phyloP scores from a whole-genome alignment of 2,113 vertebrate species.

The Martes martes region DNA sequence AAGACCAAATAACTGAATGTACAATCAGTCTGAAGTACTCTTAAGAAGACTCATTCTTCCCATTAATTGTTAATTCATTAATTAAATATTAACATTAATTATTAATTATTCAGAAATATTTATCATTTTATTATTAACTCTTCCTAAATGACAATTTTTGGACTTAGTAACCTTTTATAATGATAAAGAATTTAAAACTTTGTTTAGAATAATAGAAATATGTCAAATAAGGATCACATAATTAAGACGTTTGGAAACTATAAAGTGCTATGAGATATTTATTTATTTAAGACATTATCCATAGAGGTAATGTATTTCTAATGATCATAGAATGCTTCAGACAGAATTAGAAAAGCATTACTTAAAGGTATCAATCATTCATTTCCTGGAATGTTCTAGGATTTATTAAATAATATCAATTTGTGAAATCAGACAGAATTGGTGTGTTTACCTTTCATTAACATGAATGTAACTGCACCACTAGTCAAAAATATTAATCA shows the following conservation, averaged over 20 bases:
- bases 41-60: background rate
- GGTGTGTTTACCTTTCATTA: conserved; percentile 53
- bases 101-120: background rate
- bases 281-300: conserved; percentile 11
- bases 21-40: background rate
- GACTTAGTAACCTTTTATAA: background rate
- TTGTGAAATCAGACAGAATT: conserved; percentile 48
- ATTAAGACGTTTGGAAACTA: background rate
- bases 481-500: conserved; percentile 69
- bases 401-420: conserved; percentile 54
- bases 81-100: background rate
- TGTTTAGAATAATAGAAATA: background rate
- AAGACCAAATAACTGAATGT: background rate
- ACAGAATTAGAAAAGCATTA: conserved; percentile 29
- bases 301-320: background rate
- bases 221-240: background rate
- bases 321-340: background rate
- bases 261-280: conserved; percentile 21
- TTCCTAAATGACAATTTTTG: background rate
- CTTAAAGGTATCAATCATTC: background rate
- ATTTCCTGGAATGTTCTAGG: background rate
- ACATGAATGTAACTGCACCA: conserved; percentile 4
- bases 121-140: background rate
- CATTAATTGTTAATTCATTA: background rate
- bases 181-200: conserved; percentile 6